Evolutionary conservation across 2,113 vertebrate species (phyloP).

Genomic region (Takifugu flavidus): DNA sequence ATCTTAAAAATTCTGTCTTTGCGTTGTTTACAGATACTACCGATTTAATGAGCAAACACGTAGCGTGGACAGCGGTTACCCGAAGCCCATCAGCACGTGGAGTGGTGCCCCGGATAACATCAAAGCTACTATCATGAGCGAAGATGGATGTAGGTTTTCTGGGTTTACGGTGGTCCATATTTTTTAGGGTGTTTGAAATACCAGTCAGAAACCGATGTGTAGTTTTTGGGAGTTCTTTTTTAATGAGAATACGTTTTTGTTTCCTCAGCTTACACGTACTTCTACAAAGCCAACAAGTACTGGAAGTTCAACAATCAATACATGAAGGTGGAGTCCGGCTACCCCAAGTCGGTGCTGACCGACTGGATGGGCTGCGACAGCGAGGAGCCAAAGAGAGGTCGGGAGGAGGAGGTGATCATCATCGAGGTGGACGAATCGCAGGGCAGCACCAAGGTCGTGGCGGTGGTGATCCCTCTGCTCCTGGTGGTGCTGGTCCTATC

Average conservation of each 20-base stretch:
- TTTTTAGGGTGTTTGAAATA: too few relatives aligned
- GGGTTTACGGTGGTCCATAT: too few relatives aligned
- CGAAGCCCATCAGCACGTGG: conserved; percentile 86
- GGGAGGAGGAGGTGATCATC: conserved; percentile 81
- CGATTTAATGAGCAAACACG: conserved; percentile 83
- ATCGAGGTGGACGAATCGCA: conserved; percentile 72
- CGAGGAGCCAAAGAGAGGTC: conserved; percentile 69
- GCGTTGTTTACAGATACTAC: conserved; percentile 76
- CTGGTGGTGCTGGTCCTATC: conserved; percentile 81
- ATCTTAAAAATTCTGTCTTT: too few relatives aligned
- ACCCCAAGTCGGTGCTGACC: conserved; percentile 83
- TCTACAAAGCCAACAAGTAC: conserved; percentile 91
- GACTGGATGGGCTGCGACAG: conserved; percentile 86
- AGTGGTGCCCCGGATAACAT: conserved; percentile 83
- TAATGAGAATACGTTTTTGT: background rate
- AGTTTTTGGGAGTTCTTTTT: background rate
- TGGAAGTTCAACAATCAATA: conserved; percentile 94
- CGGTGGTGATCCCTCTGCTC: conserved; percentile 81
- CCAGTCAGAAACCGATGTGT: too few relatives aligned
- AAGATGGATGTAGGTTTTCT: conserved; percentile 79
- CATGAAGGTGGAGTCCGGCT: conserved; percentile 86
- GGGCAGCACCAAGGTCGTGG: conserved; percentile 55
- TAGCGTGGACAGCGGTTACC: conserved; percentile 81
- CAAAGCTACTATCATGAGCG: conserved; percentile 83
- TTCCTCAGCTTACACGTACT: conserved; percentile 83